Evolutionary conservation across 2,888 invertebrate genomes (phyloP), one percentile per base, ranked within the genome.

Genomic region (Coenonympha arcania): DNA sequence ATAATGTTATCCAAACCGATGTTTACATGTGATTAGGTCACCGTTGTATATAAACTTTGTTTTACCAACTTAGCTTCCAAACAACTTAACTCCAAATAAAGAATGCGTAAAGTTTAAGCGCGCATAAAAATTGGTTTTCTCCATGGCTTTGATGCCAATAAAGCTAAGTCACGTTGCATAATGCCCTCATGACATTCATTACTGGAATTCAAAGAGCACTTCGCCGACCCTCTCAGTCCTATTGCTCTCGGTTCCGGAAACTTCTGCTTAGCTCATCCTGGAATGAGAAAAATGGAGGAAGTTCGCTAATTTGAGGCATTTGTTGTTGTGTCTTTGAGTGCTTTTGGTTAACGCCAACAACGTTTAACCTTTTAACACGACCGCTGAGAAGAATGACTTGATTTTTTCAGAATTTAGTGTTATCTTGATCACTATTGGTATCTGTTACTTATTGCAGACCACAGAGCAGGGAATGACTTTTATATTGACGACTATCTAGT

Each of bases 181-280:
- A 20, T 36, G 6, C 5, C 5, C 2, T n/a, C 6, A 37, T 37
- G 22, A 37, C 22, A 37, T 36, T 37, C 22, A 22, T 37, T 37
- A 9, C 22, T 37, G 37, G 37, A 37, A 22, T 37, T 13, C 8
- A 20, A 37, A 37, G 39, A 15, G 8, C 24, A 20, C 9, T 24
- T 16, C 24, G n/a, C 22, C 9, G 15, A 24, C 2, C 4, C 24
- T 39, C 22, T 15, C 15, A 24, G 15, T 9, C 24, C 22, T 8
- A 13, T n/a, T 8, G 39, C 18, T 18, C 37, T 15, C n/a, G 19
- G 34, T 36, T 36, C 39, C 39, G 39, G 39, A 24, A 39, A 37
- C 36, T 36, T 20, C 11, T 36, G 36, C 36, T 36, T 36, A 19
- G 6, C 24, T 39, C 24, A 39, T 39, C 11, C 24, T 8, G 39